Evolutionary conservation across 1,140 invertebrate genomes (phyloP), one percentile per base, ranked within the genome.

Genomic region (Panagrolaimus sp.): DNA sequence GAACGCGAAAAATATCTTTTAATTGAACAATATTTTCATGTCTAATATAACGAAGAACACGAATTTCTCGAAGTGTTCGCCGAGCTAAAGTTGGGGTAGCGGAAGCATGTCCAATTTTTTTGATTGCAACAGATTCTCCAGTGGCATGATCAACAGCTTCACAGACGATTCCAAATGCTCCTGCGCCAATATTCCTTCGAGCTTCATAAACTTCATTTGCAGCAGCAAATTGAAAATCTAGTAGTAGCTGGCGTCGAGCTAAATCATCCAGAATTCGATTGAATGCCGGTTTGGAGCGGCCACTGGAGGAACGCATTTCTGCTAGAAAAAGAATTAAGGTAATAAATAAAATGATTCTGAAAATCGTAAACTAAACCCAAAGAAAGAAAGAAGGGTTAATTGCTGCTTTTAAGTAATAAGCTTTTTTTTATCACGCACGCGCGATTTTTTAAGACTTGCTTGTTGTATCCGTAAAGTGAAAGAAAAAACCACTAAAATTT

Each of bases 151-250:
- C 52, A 28, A 58, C 15, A 8, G 85, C 86, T 43, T 85, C 84
- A 68, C 86, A 86, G 7, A 86, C 86, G 44, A 86, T 85, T 10
- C 86, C 86, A 76, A 86, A 86, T 7, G 86, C 85, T 1, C 84
- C 84, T 70, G 75, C 73, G n/a, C 86, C 86, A 43, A 86, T 86
- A 65, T 85, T 86, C 72, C 85, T 83, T 28, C 85, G 71, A 8
- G 84, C 77, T 55, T 83, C 78, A 72, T 86, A 86, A 32, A 81
- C 77, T 14, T 80, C 84, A 15, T 76, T 72, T 17, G 82, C 78
- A 2, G 85, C 72, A 63, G 85, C 80, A 81, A 86, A 86, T 52
- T 73, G 45, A 47, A 76, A 71, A 28, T 80, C 78, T 10, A 76
- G 47, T 24, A 43, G 21, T 21, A 74, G 69, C 38, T 74, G 73